These are phyloP conservation scores for Horisme vitalbata DNA, from an alignment of 2,888 invertebrate species.

Conservation along the genomic window DNA sequence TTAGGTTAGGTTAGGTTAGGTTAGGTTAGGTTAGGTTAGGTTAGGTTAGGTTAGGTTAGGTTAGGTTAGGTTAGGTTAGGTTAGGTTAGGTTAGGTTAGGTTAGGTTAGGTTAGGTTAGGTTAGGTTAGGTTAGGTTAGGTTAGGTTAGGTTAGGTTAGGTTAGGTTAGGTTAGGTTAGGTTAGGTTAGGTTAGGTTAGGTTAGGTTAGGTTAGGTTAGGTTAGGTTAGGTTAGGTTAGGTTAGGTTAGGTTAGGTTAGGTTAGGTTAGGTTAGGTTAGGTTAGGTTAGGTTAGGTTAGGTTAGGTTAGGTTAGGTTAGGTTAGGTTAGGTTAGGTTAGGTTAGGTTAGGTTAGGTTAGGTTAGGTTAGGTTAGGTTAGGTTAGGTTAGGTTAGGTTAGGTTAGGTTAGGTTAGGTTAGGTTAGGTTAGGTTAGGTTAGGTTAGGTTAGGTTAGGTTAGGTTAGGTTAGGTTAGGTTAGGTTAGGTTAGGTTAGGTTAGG, in stretches of 20 bases:
- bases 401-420: too few relatives aligned
- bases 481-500: too few relatives aligned
- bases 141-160: slow-evolving; percentile 21
- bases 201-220: slow-evolving; percentile 21
- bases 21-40: slow-evolving; percentile 12
- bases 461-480: too few relatives aligned
- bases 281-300: slow-evolving; percentile 30
- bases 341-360: too few relatives aligned
- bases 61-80: slow-evolving; percentile 15
- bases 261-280: slow-evolving; percentile 32
- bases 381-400: too few relatives aligned
- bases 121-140: slow-evolving; percentile 16
- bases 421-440: too few relatives aligned
- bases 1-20: slow-evolving; percentile 10
- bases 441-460: too few relatives aligned
- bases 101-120: slow-evolving; percentile 13
- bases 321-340: too few relatives aligned
- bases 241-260: slow-evolving; percentile 21
- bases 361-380: too few relatives aligned
- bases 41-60: slow-evolving; percentile 13
- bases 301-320: too few relatives aligned
- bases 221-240: slow-evolving; percentile 21
- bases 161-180: slow-evolving; percentile 21
- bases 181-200: slow-evolving; percentile 21
- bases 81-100: slow-evolving; percentile 15